A percentile compares a stretch with the other conserved stretches of the same genome.
Evolutionary conservation across 2,113 vertebrate genomes (phyloP).

Genomic region (Phalacrocorax brasilianus): DNA sequence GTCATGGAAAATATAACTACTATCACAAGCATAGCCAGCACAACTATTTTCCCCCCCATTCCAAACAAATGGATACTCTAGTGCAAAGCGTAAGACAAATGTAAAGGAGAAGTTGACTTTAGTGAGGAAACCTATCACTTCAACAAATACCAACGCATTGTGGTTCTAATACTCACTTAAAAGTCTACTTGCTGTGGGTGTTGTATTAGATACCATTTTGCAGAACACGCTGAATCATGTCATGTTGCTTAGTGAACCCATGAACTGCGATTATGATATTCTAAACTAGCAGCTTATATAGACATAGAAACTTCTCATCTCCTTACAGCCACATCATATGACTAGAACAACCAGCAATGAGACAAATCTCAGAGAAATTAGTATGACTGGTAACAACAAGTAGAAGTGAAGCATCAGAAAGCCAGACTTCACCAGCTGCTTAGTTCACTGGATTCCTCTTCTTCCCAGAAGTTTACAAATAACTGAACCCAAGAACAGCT

Average conservation of each 20-base stretch:
- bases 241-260: background rate
- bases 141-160: no score
- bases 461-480: background rate
- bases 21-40: background rate
- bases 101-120: background rate
- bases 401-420: background rate
- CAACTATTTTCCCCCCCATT: background rate
- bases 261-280: background rate
- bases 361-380: background rate
- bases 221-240: background rate
- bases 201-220: background rate
- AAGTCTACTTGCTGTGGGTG: background rate
- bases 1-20: background rate
- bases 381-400: background rate
- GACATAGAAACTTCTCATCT: background rate
- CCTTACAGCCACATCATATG: background rate
- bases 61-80: background rate
- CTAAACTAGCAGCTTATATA: background rate
- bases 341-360: background rate
- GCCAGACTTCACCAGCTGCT: background rate
- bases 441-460: background rate
- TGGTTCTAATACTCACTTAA: background rate
- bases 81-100: background rate
- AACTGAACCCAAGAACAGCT: background rate
- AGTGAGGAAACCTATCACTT: background rate